phyloP scores from a whole-genome alignment of 2,888 invertebrate genomes.

The Tiphia femorata region DNA sequence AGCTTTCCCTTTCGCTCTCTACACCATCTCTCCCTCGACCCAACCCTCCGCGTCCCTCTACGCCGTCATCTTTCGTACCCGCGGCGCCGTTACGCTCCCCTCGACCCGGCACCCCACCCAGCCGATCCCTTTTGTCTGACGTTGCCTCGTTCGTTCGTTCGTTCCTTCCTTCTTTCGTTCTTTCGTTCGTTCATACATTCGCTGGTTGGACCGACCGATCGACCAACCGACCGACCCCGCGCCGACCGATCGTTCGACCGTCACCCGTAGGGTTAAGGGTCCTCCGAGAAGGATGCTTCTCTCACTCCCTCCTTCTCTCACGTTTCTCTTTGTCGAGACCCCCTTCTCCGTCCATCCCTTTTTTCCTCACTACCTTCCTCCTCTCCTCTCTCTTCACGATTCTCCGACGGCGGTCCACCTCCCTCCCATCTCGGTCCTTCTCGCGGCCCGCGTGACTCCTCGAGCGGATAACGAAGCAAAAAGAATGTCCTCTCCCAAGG shows the following conservation, averaged over 20 bases:
- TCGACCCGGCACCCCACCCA: constrained; percentile 14
- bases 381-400: neutral
- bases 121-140: constrained; percentile 43
- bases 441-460: constrained; percentile 8
- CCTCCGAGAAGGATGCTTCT: constrained; percentile 61
- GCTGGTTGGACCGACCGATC: no score
- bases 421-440: constrained; percentile 2
- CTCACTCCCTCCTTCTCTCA: constrained; percentile 20
- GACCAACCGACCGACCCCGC: no score
- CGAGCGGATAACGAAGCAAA: neutral
- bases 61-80: constrained; percentile 36
- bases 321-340: constrained; percentile 16
- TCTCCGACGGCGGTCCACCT: constrained; percentile 10
- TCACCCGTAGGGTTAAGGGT: constrained; percentile 68
- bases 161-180: no score
- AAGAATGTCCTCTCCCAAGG: no score
- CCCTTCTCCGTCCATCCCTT: constrained; percentile 1
- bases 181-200: constrained; percentile 27
- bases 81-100: constrained; percentile 35
- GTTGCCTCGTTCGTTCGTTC: constrained; percentile 27
- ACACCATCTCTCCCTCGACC: no score
- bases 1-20: constrained; percentile 2
- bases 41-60: constrained; percentile 25
- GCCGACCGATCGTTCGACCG: constrained; percentile 60
- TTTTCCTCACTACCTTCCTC: no score